Percentiles rank a stretch among this genome's conserved stretches.
Evolutionary conservation across 2,113 vertebrate species (phyloP).

Genomic region (Sakesphorus luctuosus): DNA sequence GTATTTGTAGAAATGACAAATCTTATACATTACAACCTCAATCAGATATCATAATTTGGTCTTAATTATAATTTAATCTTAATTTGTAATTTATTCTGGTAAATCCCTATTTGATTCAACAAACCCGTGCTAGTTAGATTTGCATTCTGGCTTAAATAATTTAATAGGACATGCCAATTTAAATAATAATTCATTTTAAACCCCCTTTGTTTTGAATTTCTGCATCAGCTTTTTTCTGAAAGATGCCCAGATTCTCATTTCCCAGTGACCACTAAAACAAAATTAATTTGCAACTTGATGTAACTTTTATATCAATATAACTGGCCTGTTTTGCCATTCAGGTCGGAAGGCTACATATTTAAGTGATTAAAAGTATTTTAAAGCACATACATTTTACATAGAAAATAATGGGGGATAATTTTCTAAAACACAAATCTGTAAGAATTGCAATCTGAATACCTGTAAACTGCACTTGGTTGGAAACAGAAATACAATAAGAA

Average conservation of each 20-base stretch:
- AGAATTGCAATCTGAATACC: not conserved
- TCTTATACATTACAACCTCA: not conserved
- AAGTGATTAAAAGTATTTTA: not conserved
- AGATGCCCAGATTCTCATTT: not conserved
- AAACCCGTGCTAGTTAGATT: not conserved
- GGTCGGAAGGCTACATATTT: not conserved
- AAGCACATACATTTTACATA: not conserved
- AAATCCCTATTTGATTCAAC: not conserved
- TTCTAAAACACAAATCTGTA: not conserved
- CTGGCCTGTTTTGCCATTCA: not conserved
- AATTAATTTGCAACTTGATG: not conserved
- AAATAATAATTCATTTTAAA: conserved; percentile 12
- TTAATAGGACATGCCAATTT: not conserved
- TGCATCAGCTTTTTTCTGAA: not conserved
- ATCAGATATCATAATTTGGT: not conserved
- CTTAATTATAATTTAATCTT: not conserved
- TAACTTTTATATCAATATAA: not conserved
- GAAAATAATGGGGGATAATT: not conserved
- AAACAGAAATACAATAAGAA: not conserved
- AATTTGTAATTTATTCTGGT: not conserved
- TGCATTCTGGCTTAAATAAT: not conserved
- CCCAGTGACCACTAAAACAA: not conserved
- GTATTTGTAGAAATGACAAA: conserved; percentile 25
- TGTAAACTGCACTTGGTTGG: not conserved
- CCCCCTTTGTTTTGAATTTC: not conserved